Evolutionary conservation across 2,797 vertebrate genomes (phyloP).

Genomic region (Avahi laniger): DNA sequence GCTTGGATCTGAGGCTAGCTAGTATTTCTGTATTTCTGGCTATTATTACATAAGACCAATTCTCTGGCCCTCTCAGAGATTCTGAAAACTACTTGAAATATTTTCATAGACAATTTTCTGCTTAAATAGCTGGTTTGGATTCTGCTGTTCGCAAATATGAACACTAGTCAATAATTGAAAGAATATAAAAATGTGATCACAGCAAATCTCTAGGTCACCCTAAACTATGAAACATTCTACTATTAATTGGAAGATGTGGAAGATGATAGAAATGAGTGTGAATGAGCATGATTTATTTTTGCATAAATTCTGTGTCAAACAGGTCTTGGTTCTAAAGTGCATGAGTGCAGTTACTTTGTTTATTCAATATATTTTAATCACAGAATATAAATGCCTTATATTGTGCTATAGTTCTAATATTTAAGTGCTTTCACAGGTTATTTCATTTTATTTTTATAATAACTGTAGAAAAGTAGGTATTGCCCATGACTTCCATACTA

Average conservation of each 20-base stretch:
- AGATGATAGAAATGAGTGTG: not conserved
- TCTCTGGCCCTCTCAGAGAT: not conserved
- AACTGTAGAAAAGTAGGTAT: not conserved
- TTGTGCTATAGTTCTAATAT: not conserved
- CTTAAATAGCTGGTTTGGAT: not conserved
- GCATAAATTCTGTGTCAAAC: not conserved
- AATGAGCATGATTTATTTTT: not conserved
- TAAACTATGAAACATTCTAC: not conserved
- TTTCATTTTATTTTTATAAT: not conserved
- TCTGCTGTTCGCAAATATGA: not conserved
- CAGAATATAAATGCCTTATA: not conserved
- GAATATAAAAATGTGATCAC: not conserved
- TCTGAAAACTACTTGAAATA: not conserved
- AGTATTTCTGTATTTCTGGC: not conserved
- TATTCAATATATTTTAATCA: not conserved
- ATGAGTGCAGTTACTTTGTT: not conserved
- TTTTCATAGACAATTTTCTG: not conserved
- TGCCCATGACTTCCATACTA: not conserved
- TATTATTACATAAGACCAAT: not conserved
- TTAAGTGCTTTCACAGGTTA: not conserved
- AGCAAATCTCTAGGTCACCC: not conserved
- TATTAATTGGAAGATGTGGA: not conserved
- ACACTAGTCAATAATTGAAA: not conserved
- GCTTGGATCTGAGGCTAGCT: not conserved
- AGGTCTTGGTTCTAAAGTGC: not conserved